Evolutionary conservation across 2,113 vertebrate species (phyloP).

Genomic region (Otis tarda): DNA sequence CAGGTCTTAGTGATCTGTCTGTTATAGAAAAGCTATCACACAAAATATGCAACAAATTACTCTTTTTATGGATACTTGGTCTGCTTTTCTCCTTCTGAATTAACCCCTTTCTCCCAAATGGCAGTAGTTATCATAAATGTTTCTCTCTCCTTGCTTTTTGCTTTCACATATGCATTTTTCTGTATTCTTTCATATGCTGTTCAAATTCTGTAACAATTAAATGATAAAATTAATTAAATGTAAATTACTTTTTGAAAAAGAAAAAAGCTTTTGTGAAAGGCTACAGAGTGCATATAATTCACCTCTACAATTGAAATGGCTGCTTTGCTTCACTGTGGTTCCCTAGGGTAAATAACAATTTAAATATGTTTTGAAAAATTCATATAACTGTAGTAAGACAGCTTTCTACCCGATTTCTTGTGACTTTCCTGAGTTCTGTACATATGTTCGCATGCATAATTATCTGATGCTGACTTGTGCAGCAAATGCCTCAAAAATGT

Average conservation of each 20-base stretch:
- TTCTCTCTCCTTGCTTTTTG: neutral
- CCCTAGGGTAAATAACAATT: slow-evolving; percentile 46
- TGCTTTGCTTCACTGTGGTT: slow-evolving; percentile 4
- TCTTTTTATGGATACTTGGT: neutral
- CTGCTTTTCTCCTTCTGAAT: slow-evolving; percentile 1
- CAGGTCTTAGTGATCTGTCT: neutral
- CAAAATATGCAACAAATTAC: neutral
- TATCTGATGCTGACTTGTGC: neutral
- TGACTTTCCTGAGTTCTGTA: neutral
- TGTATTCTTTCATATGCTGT: neutral
- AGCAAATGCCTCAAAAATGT: neutral
- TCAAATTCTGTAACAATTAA: slow-evolving; percentile 53
- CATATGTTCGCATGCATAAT: neutral
- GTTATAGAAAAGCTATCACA: neutral
- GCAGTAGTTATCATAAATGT: neutral
- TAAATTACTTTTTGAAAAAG: slow-evolving; percentile 45
- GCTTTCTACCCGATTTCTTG: neutral
- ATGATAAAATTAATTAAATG: slow-evolving; percentile 67
- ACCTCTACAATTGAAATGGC: neutral
- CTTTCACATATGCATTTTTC: neutral
- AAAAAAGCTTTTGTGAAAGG: slow-evolving; percentile 1
- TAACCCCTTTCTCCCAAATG: neutral
- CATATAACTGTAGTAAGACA: neutral
- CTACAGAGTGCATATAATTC: slow-evolving; percentile 14
- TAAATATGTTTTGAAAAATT: slow-evolving; percentile 27